These are phyloP conservation scores for Bostrychus sinensis DNA, from an alignment of 2,113 vertebrate species.

Conservation along the genomic window DNA sequence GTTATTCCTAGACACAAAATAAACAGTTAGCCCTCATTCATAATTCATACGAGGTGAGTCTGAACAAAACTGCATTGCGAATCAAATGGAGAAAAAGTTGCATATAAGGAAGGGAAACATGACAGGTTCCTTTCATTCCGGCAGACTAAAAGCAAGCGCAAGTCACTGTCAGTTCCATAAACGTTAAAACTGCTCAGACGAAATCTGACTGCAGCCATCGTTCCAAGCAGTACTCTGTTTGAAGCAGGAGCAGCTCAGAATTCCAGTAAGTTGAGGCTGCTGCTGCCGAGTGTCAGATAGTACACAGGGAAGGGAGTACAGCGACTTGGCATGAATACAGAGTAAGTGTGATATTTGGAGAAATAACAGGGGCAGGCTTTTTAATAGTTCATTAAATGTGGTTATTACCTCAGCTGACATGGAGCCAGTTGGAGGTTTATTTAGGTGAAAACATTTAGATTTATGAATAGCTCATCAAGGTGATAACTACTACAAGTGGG, in stretches of 20 bases:
- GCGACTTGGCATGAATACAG: conserved; percentile 40
- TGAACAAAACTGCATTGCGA: conserved; percentile 29
- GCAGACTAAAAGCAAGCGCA: conserved; percentile 6
- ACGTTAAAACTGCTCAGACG: conserved; percentile 32
- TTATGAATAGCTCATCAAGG: too few species aligned
- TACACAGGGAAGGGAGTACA: conserved; percentile 34
- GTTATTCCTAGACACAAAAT: conserved; percentile 25
- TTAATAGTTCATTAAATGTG: conserved; percentile 32
- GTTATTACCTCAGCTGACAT: background rate
- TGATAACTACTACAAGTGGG: too few species aligned
- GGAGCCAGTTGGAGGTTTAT: background rate
- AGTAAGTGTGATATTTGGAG: conserved; percentile 36
- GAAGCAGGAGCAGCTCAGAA: conserved; percentile 46
- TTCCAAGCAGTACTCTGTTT: conserved; percentile 34
- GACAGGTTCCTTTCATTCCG: conserved; percentile 8
- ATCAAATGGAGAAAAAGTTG: conserved; percentile 30
- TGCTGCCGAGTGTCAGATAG: conserved; percentile 42
- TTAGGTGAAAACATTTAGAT: background rate
- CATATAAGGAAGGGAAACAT: background rate
- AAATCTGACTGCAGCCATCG: conserved; percentile 28
- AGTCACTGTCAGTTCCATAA: conserved; percentile 40
- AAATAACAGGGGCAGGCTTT: conserved; percentile 18
- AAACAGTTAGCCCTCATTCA: conserved; percentile 51
- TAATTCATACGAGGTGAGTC: conserved; percentile 53
- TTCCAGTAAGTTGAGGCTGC: conserved; percentile 50